A percentile compares a stretch with the other conserved stretches of the same genome.
phyloP scores from a whole-genome alignment of 2,888 invertebrate species.

The Scaeva pyrastri region DNA sequence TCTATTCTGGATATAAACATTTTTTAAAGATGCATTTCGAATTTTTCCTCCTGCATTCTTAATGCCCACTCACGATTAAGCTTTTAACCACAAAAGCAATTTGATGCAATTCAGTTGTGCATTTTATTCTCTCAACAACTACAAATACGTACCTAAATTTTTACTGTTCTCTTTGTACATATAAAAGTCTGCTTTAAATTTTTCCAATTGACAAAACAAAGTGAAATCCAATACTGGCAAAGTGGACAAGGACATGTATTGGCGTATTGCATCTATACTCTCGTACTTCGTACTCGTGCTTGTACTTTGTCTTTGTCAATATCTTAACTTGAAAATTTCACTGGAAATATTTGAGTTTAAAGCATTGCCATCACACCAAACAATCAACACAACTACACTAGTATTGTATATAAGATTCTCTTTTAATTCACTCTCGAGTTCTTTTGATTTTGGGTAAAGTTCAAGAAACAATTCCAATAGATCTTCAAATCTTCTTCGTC shows the following conservation, averaged over 20 bases:
- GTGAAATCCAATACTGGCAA: neutral
- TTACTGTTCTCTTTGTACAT: too few relatives aligned
- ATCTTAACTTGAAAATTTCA: neutral
- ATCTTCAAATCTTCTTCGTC: slow-evolving; percentile 18
- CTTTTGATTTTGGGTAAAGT: slow-evolving; percentile 13
- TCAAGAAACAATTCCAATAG: slow-evolving; percentile 32
- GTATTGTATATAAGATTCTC: neutral
- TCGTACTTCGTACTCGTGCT: too few relatives aligned
- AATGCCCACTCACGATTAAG: too few relatives aligned
- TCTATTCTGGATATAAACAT: too few relatives aligned
- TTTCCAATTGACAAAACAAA: slow-evolving; percentile 6
- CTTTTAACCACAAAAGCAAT: too few relatives aligned
- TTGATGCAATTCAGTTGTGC: too few relatives aligned
- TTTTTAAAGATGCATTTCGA: too few relatives aligned
- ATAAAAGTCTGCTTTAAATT: neutral
- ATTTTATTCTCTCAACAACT: too few relatives aligned
- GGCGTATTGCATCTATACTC: too few relatives aligned
- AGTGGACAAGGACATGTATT: too few relatives aligned
- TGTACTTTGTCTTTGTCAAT: neutral
- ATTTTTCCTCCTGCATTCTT: too few relatives aligned
- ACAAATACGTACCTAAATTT: too few relatives aligned
- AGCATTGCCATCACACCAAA: neutral
- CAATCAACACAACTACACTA: neutral
- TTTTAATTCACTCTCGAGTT: slow-evolving; percentile 17
- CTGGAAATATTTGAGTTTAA: neutral